Conservation (phyloP, 2,113 vertebrate species). For the Salvator merianae region DNA sequence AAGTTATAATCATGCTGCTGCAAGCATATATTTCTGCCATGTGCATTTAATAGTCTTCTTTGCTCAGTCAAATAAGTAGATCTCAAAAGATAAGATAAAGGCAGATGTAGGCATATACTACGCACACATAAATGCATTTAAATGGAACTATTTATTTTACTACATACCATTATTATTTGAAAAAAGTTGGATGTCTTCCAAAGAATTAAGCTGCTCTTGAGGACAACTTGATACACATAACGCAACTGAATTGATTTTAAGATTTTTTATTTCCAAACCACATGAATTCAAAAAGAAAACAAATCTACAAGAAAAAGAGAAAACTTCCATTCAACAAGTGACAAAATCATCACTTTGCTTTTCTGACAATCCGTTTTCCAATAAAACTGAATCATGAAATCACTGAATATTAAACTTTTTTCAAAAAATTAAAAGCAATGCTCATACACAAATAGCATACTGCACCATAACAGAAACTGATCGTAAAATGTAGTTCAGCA, state of each 20-base stretch:
- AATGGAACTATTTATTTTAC: conserved; percentile 25
- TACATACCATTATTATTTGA: conserved; percentile 77
- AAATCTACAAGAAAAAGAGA: conserved; percentile 63
- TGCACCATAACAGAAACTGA: background rate
- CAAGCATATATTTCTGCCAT: background rate
- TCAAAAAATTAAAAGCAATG: conserved; percentile 15
- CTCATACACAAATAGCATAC: background rate
- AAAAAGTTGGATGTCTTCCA: conserved; percentile 79
- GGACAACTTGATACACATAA: conserved; percentile 81
- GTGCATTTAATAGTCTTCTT: background rate
- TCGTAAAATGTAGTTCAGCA: no score
- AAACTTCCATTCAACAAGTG: conserved; percentile 30
- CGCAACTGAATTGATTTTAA: conserved; percentile 58
- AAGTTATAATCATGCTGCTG: background rate
- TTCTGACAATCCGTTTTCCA: background rate
- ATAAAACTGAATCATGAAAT: background rate
- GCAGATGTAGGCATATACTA: background rate
- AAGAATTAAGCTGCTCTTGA: conserved; percentile 72
- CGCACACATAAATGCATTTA: background rate
- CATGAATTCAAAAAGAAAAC: conserved; percentile 82
- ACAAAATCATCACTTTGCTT: conserved; percentile 7
- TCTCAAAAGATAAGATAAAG: background rate
- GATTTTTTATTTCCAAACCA: conserved; percentile 58
- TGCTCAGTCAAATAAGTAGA: no score
- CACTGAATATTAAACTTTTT: background rate